Percentiles rank a stretch among this genome's conserved stretches.
phyloP scores from a whole-genome alignment of 2,113 vertebrate genomes.

The Cephalopholis sonnerati region DNA sequence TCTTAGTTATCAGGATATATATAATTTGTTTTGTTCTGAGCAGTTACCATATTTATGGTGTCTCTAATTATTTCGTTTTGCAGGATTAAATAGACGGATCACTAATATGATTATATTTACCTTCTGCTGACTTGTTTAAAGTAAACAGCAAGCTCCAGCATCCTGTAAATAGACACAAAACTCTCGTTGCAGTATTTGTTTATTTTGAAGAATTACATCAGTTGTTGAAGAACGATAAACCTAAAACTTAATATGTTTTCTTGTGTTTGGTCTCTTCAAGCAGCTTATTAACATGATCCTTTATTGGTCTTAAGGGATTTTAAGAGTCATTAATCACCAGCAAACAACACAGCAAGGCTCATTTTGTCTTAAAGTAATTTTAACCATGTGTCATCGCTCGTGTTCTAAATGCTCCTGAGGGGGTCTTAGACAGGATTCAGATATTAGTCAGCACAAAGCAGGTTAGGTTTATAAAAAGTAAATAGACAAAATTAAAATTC shows the following conservation, averaged over 20 bases:
- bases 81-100: conserved; percentile 1
- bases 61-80: background rate
- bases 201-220: conserved; percentile 16
- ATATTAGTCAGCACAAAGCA: conserved; percentile 47
- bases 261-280: conserved; percentile 23
- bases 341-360: conserved; percentile 41
- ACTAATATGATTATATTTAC: conserved; percentile 18
- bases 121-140: conserved; percentile 23
- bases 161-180: background rate
- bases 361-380: conserved; percentile 53
- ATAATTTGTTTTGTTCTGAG: background rate
- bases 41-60: background rate
- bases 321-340: conserved; percentile 54
- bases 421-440: conserved; percentile 39
- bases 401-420: conserved; percentile 52
- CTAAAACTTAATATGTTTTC: conserved; percentile 5
- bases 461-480: conserved; percentile 16
- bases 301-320: conserved; percentile 48
- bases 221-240: background rate
- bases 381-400: conserved; percentile 40
- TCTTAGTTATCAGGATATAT: too few species aligned
- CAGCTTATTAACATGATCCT: conserved; percentile 44
- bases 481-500: background rate
- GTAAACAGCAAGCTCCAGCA: background rate
- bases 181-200: background rate